Conservation (phyloP, 1,140 invertebrate species). For the Mamestra configurata region DNA sequence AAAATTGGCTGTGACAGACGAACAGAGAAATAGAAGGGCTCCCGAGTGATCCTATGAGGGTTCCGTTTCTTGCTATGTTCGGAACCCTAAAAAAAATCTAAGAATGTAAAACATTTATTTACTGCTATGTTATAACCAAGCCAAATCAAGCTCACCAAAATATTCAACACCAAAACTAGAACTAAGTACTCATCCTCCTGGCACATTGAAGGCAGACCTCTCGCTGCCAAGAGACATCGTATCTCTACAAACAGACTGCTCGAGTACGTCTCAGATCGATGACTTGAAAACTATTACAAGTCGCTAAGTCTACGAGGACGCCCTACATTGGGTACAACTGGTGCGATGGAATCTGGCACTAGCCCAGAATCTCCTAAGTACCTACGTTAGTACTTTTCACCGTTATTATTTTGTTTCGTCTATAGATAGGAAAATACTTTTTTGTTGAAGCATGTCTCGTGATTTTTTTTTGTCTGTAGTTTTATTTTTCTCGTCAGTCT, state of each 20-base stretch:
- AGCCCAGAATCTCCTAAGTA: constrained; percentile 26
- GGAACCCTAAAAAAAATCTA: too few relatives aligned
- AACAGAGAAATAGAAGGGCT: too few relatives aligned
- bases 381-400: constrained; percentile 19
- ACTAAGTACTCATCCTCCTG: too few relatives aligned
- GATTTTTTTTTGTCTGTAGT: neutral
- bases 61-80: too few relatives aligned
- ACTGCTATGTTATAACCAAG: too few relatives aligned
- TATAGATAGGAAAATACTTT: too few relatives aligned
- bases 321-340: constrained; percentile 5
- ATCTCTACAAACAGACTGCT: constrained; percentile 25
- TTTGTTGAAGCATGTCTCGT: neutral
- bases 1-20: too few relatives aligned
- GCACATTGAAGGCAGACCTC: neutral
- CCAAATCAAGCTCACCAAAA: too few relatives aligned
- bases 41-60: too few relatives aligned
- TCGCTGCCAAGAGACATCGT: constrained; percentile 7
- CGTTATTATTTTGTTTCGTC: constrained; percentile 21
- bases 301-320: constrained; percentile 26
- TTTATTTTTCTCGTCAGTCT: neutral
- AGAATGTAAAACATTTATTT: too few relatives aligned
- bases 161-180: too few relatives aligned
- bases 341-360: constrained; percentile 17
- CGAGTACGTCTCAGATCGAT: constrained; percentile 18
- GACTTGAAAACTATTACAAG: constrained; percentile 35